Evolutionary conservation across 2,888 invertebrate species (phyloP), one percentile per base, ranked within the genome.

Genomic region (Halocaridina rubra): DNA sequence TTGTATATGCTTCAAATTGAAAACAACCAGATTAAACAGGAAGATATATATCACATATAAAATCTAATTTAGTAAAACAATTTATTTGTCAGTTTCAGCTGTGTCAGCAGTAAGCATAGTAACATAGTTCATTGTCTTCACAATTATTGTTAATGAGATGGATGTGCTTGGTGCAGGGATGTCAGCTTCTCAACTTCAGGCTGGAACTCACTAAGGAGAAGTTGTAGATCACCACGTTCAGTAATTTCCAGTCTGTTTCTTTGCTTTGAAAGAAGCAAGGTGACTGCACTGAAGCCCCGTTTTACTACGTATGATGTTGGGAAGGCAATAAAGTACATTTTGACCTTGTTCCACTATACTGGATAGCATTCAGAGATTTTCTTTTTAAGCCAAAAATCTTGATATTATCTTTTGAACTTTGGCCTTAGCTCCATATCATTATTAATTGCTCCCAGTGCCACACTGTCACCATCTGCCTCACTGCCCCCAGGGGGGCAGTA

Each of bases 261-360:
- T 53, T 53, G 53, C 3, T 53, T 53, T 13, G 53, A 53, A 53
- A 53, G 53, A 3, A 53, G 53, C 53, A 53, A 53, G 53, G 8
- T 53, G 19, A 53, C 53, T 79, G 79, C 29, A 79, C 32, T 78
- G 67, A 32, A 53, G 33, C 72, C 81, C 75, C 75, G n/a, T 75
- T 74, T 74, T 22, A 75, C 39, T 22, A 75, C 39, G 75, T 74
- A 81, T 76, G 64, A 67, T 16, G 67, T 77, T 80, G 67, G 78
- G 53, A 78, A 78, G 53, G 64, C 67, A 82, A 78, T 77, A 27
- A 80, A 82, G 27, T 46, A 82, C 27, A 78, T 82, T 69, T 82
- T 82, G 16, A 78, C 78, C 67, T 64, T 78, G 76, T 82, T 78
- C 64, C 57, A 77, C 19, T 64, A 59, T 16, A 77, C 77, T 80